A percentile compares a stretch with the other conserved stretches of the same genome.
phyloP scores from a whole-genome alignment of 2,113 vertebrate genomes.

The Lophura nycthemera region DNA sequence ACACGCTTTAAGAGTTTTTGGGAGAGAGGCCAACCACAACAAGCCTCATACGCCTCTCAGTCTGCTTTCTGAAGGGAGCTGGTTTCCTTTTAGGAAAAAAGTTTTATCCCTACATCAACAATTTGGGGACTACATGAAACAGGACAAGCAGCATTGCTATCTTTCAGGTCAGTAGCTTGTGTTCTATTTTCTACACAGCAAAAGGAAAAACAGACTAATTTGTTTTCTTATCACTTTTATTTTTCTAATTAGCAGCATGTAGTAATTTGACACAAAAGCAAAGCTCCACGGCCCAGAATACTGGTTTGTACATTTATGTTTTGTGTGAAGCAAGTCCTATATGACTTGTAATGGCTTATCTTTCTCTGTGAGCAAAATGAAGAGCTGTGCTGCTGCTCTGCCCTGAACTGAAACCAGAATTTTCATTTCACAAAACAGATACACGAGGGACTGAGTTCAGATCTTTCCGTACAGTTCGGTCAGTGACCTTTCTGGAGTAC shows the following conservation, averaged over 20 bases:
- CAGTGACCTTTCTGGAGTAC: neutral
- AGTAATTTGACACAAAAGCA: neutral
- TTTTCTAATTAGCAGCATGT: neutral
- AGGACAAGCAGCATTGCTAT: fast-evolving
- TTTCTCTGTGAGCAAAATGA: neutral
- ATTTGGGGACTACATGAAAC: neutral
- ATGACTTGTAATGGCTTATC: fast-evolving
- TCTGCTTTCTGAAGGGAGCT: neutral
- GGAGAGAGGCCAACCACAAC: neutral
- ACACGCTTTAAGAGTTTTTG: neutral
- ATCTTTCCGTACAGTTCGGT: fast-evolving
- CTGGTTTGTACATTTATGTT: fast-evolving
- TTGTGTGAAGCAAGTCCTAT: fast-evolving
- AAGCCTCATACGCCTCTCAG: neutral
- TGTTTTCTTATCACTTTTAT: neutral
- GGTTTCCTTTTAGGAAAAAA: neutral
- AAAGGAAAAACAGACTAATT: neutral
- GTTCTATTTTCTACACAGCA: fast-evolving
- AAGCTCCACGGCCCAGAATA: neutral
- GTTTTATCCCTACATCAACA: neutral
- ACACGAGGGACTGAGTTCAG: fast-evolving
- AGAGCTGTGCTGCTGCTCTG: fast-evolving
- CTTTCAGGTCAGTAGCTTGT: neutral
- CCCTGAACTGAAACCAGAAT: fast-evolving
- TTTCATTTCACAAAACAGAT: neutral